Conservation (phyloP, 2,888 invertebrate species). For the Beris morrisii region DNA sequence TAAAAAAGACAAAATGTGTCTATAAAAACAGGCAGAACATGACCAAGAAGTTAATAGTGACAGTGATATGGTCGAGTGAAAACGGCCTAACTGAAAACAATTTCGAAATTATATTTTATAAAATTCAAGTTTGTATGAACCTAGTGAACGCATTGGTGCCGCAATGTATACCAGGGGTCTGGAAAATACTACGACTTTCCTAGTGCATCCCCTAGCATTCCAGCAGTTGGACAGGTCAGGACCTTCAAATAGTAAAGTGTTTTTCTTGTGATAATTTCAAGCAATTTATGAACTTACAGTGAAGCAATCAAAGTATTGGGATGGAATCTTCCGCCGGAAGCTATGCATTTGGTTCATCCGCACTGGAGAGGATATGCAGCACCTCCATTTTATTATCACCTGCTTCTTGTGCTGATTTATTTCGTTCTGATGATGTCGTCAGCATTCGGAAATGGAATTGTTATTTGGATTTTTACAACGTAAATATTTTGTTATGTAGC, state of each 20-base stretch:
- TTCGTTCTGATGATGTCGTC: constrained; percentile 64
- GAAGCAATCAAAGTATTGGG: constrained; percentile 58
- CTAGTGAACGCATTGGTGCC: too few species aligned
- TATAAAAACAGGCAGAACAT: constrained; percentile 18
- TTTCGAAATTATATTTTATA: too few species aligned
- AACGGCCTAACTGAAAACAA: constrained; percentile 5
- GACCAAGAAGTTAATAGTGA: background rate
- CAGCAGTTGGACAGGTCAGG: constrained; percentile 18
- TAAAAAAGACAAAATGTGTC: too few species aligned
- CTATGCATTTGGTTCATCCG: constrained; percentile 66
- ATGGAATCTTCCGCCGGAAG: constrained; percentile 70
- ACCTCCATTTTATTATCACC: constrained; percentile 68
- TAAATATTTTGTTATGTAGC: constrained; percentile 53
- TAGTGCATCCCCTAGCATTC: constrained; percentile 19
- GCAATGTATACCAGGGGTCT: too few species aligned
- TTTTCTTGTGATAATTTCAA: background rate
- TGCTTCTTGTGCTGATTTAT: constrained; percentile 66
- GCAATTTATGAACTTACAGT: constrained; percentile 6
- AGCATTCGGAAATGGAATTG: constrained; percentile 69
- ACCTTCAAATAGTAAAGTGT: background rate
- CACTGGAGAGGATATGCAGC: constrained; percentile 71
- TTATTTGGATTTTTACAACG: constrained; percentile 74
- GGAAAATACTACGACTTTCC: too few species aligned
- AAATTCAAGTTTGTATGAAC: too few species aligned
- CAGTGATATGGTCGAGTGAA: constrained; percentile 14